Conservation (phyloP, 2,888 invertebrate genomes). For the Sialis lutaria region DNA sequence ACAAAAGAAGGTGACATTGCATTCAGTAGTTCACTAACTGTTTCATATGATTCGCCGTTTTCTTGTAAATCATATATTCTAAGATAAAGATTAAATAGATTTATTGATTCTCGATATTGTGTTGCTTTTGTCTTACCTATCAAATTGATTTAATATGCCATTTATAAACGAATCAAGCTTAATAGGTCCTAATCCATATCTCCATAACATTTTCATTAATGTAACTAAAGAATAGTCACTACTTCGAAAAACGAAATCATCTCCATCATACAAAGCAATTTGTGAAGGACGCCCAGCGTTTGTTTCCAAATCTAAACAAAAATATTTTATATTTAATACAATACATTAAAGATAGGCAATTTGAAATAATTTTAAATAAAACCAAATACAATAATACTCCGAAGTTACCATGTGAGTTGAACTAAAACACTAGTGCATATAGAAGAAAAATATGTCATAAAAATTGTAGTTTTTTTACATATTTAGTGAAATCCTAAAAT, state of each 20-base stretch:
- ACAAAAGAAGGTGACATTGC: slow-evolving; percentile 31
- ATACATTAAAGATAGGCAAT: not conserved
- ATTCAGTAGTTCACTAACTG: slow-evolving; percentile 29
- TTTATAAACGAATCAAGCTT: slow-evolving; percentile 24
- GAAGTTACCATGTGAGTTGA: no score
- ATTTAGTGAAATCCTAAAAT: no score
- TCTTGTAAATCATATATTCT: slow-evolving; percentile 38
- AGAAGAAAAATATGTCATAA: no score
- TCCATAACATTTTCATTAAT: slow-evolving; percentile 28
- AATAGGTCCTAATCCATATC: slow-evolving; percentile 34
- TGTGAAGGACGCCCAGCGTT: slow-evolving; percentile 9
- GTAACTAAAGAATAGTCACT: slow-evolving; percentile 27
- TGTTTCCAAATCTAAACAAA: slow-evolving; percentile 19
- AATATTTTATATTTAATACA: slow-evolving; percentile 2
- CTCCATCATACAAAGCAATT: slow-evolving; percentile 32
- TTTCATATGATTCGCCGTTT: slow-evolving; percentile 27
- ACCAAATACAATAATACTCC: no score
- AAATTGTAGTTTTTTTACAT: no score
- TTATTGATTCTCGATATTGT: not conserved
- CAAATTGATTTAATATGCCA: slow-evolving; percentile 23
- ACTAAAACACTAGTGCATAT: no score
- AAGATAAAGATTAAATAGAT: slow-evolving; percentile 13
- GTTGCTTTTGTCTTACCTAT: slow-evolving; percentile 14
- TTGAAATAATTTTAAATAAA: no score
- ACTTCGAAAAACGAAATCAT: slow-evolving; percentile 32